Conservation (phyloP, 2,113 vertebrate genomes). For the Mohoua ochrocephala region DNA sequence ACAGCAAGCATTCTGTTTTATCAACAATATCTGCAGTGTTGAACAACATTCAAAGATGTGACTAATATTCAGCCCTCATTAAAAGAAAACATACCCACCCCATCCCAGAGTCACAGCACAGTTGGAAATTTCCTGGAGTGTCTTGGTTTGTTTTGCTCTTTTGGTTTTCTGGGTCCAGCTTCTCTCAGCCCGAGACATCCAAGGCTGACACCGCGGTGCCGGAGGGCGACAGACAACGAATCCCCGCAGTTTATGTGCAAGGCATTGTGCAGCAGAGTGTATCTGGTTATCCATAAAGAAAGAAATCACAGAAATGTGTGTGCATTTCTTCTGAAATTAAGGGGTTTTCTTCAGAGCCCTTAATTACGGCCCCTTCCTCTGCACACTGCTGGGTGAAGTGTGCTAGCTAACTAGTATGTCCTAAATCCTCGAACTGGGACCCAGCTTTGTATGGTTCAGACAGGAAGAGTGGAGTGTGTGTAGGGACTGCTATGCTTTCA, state of each 20-base stretch:
- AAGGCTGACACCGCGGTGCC: not conserved
- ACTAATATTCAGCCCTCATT: conserved; percentile 29
- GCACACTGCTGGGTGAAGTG: not conserved
- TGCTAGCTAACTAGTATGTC: not conserved
- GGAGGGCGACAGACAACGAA: not conserved
- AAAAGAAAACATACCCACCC: not conserved
- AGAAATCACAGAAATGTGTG: not conserved
- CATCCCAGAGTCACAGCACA: not conserved
- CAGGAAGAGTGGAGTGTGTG: not conserved
- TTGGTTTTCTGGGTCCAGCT: not conserved
- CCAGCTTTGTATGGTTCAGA: not conserved
- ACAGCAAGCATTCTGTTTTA: conserved; percentile 37
- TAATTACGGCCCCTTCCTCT: not conserved
- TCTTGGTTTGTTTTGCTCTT: not conserved
- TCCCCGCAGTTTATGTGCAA: not conserved
- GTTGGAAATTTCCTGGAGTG: not conserved
- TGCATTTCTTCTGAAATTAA: not conserved
- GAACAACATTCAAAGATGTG: conserved; percentile 42
- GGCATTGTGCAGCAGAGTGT: not conserved
- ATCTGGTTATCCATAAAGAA: not conserved
- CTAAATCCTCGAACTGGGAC: not conserved
- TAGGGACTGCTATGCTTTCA: not conserved
- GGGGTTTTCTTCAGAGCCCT: not conserved
- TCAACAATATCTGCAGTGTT: conserved; percentile 45
- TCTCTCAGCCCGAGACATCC: not conserved